Evolutionary conservation across 1,140 invertebrate genomes (phyloP).

Genomic region (Galleria mellonella): DNA sequence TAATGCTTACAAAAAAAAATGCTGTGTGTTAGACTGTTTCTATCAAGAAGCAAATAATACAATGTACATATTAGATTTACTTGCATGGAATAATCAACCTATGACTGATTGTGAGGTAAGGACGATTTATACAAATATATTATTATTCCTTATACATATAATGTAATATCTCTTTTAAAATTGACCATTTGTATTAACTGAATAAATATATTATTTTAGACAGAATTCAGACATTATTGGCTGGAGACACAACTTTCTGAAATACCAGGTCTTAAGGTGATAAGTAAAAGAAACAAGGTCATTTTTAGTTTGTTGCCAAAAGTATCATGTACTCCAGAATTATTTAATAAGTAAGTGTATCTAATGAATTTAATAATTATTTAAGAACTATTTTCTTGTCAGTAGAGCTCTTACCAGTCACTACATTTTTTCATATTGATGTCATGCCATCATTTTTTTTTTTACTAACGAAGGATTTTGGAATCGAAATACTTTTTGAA

Average conservation of each 20-base stretch:
- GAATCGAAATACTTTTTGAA: no score
- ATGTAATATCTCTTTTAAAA: background rate
- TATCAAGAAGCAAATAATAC: constrained; percentile 78
- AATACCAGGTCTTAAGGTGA: constrained; percentile 54
- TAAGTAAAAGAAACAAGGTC: constrained; percentile 68
- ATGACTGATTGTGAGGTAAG: constrained; percentile 87
- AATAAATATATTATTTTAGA: constrained; percentile 70
- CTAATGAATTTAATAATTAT: constrained; percentile 6
- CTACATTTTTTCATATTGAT: no score
- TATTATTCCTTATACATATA: no score
- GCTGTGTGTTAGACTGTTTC: constrained; percentile 86
- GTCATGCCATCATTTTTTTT: no score
- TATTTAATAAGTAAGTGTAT: constrained; percentile 43
- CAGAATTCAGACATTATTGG: constrained; percentile 87
- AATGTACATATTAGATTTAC: constrained; percentile 87
- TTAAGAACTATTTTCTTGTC: no score
- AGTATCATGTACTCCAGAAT: constrained; percentile 33
- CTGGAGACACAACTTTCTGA: constrained; percentile 81
- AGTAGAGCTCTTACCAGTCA: no score
- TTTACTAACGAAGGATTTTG: no score
- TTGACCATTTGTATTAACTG: background rate
- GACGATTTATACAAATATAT: no score
- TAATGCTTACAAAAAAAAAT: constrained; percentile 26
- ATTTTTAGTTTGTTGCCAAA: constrained; percentile 45
- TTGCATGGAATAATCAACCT: constrained; percentile 87